These are phyloP conservation scores for Porites lobata DNA, from an alignment of 92 coral and sea anemone species.

Conservation along the genomic window DNA sequence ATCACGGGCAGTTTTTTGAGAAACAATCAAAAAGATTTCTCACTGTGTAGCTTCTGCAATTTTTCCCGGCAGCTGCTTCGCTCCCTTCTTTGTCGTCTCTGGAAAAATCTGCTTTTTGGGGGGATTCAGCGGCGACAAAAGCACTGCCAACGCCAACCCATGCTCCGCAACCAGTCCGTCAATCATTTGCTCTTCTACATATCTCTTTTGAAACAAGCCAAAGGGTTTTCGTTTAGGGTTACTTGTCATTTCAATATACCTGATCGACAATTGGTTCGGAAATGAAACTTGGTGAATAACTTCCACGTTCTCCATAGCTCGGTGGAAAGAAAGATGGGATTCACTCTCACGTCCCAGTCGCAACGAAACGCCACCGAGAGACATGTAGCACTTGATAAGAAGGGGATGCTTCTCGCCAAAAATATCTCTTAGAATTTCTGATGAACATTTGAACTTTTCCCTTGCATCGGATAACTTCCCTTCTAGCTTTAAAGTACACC, in stretches of 20 bases:
- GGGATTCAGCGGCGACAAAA: neutral
- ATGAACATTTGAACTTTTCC: neutral
- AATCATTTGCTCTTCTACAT: neutral
- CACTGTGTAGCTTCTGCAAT: neutral
- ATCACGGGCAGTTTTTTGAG: neutral
- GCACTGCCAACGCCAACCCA: conserved; percentile 18
- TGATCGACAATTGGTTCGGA: neutral
- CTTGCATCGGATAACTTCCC: neutral
- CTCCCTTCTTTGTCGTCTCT: neutral
- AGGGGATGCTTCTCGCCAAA: neutral
- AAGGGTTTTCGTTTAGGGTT: neutral
- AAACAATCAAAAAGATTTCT: neutral
- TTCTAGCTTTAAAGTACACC: neutral
- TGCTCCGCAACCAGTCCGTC: conserved; percentile 41
- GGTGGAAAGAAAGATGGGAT: conserved; percentile 15
- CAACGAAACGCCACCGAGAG: neutral
- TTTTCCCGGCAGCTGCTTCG: neutral
- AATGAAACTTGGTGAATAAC: conserved; percentile 29
- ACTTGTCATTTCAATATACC: neutral
- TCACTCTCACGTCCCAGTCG: neutral
- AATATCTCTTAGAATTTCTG: neutral
- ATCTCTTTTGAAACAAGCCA: neutral
- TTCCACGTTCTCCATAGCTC: conserved; percentile 28
- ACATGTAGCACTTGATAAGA: neutral
- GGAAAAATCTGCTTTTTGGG: no score